Percentiles rank a stretch among this genome's conserved stretches.
These are phyloP conservation scores for Avahi laniger DNA, from an alignment of 2,797 vertebrate genomes.

Conservation along the genomic window DNA sequence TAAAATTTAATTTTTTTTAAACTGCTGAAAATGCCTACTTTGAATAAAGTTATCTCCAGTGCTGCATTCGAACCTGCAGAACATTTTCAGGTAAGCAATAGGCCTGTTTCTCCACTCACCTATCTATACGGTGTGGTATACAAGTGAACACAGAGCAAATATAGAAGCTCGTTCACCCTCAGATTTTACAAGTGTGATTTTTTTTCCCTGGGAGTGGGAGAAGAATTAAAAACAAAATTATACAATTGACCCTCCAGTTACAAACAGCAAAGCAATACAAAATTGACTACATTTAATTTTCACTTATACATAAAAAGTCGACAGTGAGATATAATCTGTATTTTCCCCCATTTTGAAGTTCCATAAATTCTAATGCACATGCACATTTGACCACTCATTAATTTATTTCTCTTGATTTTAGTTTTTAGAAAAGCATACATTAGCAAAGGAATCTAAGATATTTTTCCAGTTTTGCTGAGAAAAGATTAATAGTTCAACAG, in stretches of 20 bases:
- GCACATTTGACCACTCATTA: background rate
- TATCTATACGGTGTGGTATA: background rate
- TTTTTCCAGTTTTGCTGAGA: constrained; percentile 53
- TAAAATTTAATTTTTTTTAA: constrained; percentile 82
- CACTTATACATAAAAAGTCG: background rate
- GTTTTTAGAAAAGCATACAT: constrained; percentile 43
- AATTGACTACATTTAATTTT: constrained; percentile 30
- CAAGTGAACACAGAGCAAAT: background rate
- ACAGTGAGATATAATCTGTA: background rate
- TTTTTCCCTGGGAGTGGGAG: background rate
- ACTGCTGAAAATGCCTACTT: constrained; percentile 80
- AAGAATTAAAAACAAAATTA: background rate
- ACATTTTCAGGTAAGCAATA: background rate
- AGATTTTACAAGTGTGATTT: background rate
- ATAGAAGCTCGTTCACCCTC: background rate
- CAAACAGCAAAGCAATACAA: background rate
- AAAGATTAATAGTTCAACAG: constrained; percentile 71
- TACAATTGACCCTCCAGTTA: background rate
- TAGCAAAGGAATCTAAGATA: constrained; percentile 50
- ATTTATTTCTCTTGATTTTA: constrained; percentile 61
- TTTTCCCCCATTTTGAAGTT: background rate
- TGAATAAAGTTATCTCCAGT: constrained; percentile 76
- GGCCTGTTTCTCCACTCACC: background rate
- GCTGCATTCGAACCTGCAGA: constrained; percentile 34
- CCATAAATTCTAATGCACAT: constrained; percentile 38